phyloP scores from a whole-genome alignment of 2,888 invertebrate genomes.

The Pseudococcus jackbeardsleyi region DNA sequence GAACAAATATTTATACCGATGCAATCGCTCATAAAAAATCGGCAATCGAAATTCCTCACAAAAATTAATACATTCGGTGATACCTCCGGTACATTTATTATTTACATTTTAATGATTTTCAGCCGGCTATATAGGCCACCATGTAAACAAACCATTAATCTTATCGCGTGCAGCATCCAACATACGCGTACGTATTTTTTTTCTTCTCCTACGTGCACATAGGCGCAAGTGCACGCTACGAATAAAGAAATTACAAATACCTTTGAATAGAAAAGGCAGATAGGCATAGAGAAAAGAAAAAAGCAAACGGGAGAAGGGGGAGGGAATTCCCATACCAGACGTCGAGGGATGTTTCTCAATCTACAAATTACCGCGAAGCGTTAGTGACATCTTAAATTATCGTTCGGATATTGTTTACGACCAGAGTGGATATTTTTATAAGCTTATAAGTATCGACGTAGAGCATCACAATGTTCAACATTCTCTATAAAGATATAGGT shows the following conservation, averaged over 20 bases:
- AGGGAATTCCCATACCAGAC: background rate
- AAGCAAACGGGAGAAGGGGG: background rate
- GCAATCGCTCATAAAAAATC: background rate
- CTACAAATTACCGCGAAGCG: slow-evolving; percentile 24
- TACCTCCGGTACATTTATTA: slow-evolving; percentile 42
- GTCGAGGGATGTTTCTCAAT: slow-evolving; percentile 29
- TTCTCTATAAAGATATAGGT: background rate
- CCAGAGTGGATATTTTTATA: slow-evolving; percentile 20
- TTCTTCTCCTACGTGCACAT: too few species aligned
- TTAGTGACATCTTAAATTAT: slow-evolving; percentile 30
- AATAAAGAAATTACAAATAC: slow-evolving; percentile 17
- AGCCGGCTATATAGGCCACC: slow-evolving; percentile 33
- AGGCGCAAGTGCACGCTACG: slow-evolving; percentile 28
- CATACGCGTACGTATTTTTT: background rate
- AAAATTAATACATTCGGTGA: slow-evolving; percentile 44
- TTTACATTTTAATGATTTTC: slow-evolving; percentile 56
- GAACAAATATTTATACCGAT: background rate
- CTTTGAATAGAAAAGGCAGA: background rate
- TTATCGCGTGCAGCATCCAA: slow-evolving; percentile 42
- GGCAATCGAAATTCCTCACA: slow-evolving; percentile 21
- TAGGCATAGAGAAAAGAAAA: background rate
- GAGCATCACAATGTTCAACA: background rate
- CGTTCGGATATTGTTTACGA: slow-evolving; percentile 25
- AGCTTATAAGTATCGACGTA: slow-evolving; percentile 29
- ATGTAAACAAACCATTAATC: slow-evolving; percentile 52